These are phyloP conservation scores for Ageneiosus marmoratus DNA, from an alignment of 2,113 vertebrate species.

Conservation along the genomic window DNA sequence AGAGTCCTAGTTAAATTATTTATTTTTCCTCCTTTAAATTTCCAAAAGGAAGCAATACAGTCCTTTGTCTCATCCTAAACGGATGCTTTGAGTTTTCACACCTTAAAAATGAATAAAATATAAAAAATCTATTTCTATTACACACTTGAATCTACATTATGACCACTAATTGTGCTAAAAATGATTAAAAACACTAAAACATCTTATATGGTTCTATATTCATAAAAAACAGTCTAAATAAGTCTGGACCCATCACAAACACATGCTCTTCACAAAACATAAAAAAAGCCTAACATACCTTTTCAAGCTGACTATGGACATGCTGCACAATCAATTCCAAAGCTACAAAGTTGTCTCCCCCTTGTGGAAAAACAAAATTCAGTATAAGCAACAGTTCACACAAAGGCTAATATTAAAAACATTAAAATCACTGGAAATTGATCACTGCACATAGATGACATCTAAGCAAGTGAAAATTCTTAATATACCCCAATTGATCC, in stretches of 20 bases:
- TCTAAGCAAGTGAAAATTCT: too few species aligned
- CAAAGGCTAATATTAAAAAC: background rate
- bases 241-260: background rate
- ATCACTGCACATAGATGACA: too few species aligned
- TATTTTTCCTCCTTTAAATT: too few species aligned
- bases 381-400: background rate
- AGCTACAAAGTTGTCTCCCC: conserved; percentile 88
- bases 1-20: too few species aligned
- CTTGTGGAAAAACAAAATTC: conserved; percentile 58
- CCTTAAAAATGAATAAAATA: background rate
- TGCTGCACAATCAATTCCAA: conserved; percentile 89
- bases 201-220: background rate
- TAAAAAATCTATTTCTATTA: too few species aligned
- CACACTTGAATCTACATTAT: background rate
- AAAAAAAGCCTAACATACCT: conserved; percentile 71
- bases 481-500: too few species aligned
- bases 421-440: too few species aligned
- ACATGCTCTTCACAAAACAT: background rate
- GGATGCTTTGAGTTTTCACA: background rate
- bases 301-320: conserved; percentile 89
- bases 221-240: background rate
- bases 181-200: background rate
- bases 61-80: background rate
- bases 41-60: background rate
- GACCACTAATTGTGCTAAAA: background rate